Percentiles rank a stretch among this genome's conserved stretches.
Conservation (phyloP, 2,888 invertebrate genomes). For the Dione vanillae region DNA sequence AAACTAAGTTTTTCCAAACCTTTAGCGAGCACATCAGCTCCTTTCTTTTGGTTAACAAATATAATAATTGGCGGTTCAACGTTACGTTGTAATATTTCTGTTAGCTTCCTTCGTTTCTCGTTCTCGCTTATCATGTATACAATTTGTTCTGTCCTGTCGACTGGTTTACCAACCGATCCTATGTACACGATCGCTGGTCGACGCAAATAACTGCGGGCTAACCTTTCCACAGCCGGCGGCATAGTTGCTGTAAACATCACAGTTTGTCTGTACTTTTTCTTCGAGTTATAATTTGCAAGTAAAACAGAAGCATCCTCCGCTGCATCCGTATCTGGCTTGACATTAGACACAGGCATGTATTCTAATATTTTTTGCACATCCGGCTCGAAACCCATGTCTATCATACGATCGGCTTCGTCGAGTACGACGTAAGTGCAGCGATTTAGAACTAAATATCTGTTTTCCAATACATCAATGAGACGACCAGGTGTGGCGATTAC, state of each 20-base stretch:
- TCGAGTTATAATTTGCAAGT: slow-evolving; percentile 96
- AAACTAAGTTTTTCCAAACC: slow-evolving; percentile 98
- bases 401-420: slow-evolving; percentile 99
- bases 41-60: slow-evolving; percentile 99
- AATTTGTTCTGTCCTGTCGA: slow-evolving; percentile 98
- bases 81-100: slow-evolving; percentile 94
- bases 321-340: slow-evolving; percentile 99
- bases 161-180: slow-evolving; percentile 98
- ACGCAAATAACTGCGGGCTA: slow-evolving; percentile 96
- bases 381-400: slow-evolving; percentile 99
- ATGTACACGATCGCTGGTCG: slow-evolving; percentile 99
- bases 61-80: slow-evolving; percentile 99
- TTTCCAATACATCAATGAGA: slow-evolving; percentile 98
- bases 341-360: slow-evolving; percentile 98
- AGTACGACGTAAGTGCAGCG: slow-evolving; percentile 99
- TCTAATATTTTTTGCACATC: slow-evolving; percentile 99
- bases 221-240: slow-evolving; percentile 98
- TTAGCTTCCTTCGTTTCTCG: slow-evolving; percentile 97
- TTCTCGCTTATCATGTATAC: slow-evolving; percentile 97
- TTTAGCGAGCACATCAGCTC: slow-evolving; percentile 98
- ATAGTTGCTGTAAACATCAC: slow-evolving; percentile 99
- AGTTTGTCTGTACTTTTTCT: slow-evolving; percentile 99
- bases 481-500: slow-evolving; percentile 99
- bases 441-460: slow-evolving; percentile 97
- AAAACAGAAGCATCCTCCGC: slow-evolving; percentile 97